These are phyloP conservation scores for Schrankia costaestrigalis DNA, from an alignment of 2,888 invertebrate species.

Conservation along the genomic window DNA sequence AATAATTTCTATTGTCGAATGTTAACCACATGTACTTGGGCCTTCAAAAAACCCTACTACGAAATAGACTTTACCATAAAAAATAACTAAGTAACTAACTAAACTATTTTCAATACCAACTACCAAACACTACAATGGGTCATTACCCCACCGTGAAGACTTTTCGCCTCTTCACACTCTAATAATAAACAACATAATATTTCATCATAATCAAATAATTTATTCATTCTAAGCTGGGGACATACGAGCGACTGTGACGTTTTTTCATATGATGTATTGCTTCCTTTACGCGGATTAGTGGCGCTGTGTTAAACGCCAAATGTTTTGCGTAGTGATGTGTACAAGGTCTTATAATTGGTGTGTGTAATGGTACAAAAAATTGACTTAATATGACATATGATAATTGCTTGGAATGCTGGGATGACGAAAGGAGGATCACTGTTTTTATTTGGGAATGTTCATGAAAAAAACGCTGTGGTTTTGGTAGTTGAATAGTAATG, in stretches of 20 bases:
- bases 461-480: too few species aligned
- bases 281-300: slow-evolving; percentile 50
- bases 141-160: slow-evolving; percentile 4
- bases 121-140: slow-evolving; percentile 1
- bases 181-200: slow-evolving; percentile 14
- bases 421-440: too few species aligned
- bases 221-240: slow-evolving; percentile 26
- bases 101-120: too few species aligned
- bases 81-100: too few species aligned
- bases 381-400: slow-evolving; percentile 16
- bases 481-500: too few species aligned
- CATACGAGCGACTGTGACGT: slow-evolving; percentile 32
- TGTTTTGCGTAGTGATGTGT: slow-evolving; percentile 36
- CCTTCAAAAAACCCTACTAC: too few species aligned
- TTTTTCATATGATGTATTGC: slow-evolving; percentile 59
- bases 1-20: too few species aligned
- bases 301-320: slow-evolving; percentile 22
- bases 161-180: slow-evolving; percentile 11
- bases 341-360: slow-evolving; percentile 43
- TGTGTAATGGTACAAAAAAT: slow-evolving; percentile 29
- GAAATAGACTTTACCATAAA: too few species aligned
- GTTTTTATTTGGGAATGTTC: too few species aligned
- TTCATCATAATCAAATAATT: slow-evolving; percentile 31
- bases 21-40: too few species aligned
- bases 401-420: slow-evolving; percentile 11